These are phyloP conservation scores for Ptilonorhynchus violaceus DNA, from an alignment of 2,113 vertebrate species.

Conservation along the genomic window DNA sequence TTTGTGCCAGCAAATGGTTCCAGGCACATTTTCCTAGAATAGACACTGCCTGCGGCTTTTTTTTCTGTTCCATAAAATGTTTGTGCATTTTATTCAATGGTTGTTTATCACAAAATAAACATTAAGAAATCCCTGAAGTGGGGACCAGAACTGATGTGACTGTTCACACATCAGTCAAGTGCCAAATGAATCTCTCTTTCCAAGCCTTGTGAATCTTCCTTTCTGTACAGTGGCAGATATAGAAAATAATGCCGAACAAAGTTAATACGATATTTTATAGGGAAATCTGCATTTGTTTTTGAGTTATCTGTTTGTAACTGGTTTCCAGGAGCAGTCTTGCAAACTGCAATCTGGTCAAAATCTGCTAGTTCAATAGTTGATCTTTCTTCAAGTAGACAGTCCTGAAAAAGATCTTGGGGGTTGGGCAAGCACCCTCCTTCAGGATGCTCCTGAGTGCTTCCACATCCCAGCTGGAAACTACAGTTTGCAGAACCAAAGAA, in stretches of 20 bases:
- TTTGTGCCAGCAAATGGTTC: background rate
- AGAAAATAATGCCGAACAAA: background rate
- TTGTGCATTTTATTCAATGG: background rate
- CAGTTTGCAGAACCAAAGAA: background rate
- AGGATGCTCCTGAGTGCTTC: background rate
- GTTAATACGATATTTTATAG: background rate
- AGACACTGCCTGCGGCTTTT: background rate
- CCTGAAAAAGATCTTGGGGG: background rate
- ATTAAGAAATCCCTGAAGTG: background rate
- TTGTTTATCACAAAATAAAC: background rate
- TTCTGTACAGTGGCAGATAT: background rate
- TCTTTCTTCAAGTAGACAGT: background rate
- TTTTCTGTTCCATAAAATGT: background rate
- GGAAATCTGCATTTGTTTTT: background rate
- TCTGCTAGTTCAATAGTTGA: background rate
- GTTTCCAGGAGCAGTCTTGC: background rate
- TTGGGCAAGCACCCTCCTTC: background rate
- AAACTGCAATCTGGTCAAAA: background rate
- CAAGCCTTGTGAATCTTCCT: background rate
- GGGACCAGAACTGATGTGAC: background rate
- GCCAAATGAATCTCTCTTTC: background rate
- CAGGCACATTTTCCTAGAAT: background rate
- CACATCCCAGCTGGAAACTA: background rate
- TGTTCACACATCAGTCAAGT: background rate
- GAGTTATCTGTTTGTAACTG: background rate